These are phyloP conservation scores for Mycetomoellerius zeteki DNA, from an alignment of 1,140 invertebrate genomes.

Conservation along the genomic window DNA sequence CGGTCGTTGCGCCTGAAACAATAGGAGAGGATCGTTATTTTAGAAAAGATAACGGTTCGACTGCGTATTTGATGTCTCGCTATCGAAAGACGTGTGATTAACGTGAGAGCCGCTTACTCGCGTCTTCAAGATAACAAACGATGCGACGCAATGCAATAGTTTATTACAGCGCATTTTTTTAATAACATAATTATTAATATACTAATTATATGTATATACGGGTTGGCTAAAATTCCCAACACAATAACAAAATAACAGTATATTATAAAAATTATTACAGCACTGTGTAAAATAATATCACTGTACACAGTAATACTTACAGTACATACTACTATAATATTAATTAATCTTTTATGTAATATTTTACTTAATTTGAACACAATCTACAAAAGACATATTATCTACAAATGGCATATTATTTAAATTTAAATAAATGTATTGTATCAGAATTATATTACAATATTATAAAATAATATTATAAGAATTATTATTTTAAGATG, in stretches of 20 bases:
- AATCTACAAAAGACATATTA: neutral
- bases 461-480: neutral
- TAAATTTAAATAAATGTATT: neutral
- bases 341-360: neutral
- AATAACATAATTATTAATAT: constrained; percentile 14
- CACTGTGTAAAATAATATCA: neutral
- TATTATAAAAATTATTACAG: neutral
- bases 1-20: constrained; percentile 94
- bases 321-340: neutral
- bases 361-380: neutral
- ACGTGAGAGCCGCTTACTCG: neutral
- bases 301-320: no score
- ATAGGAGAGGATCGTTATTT: constrained; percentile 23
- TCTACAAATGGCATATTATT: no score
- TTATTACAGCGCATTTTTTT: neutral
- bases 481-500: neutral
- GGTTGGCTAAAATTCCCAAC: neutral
- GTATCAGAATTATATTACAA: neutral
- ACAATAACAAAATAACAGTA: neutral
- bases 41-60: neutral
- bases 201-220: neutral
- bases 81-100: constrained; percentile 23
- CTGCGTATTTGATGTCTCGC: constrained; percentile 14
- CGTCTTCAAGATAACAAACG: neutral
- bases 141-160: neutral